These are phyloP conservation scores for Gari tellinella DNA, from an alignment of 2,888 invertebrate species.

Conservation along the genomic window DNA sequence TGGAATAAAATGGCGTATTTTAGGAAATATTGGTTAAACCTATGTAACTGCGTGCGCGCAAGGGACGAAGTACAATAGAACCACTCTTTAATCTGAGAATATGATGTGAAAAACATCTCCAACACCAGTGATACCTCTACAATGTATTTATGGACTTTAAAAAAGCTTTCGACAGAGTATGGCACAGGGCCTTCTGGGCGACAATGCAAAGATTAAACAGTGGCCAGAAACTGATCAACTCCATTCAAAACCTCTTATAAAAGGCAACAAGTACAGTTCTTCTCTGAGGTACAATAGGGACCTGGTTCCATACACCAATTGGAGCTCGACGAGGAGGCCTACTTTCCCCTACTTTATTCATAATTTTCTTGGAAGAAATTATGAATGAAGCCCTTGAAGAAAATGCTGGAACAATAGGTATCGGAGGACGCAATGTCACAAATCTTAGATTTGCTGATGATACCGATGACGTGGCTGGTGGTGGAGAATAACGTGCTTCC, in stretches of 20 bases:
- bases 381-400: no score
- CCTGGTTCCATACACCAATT: no score
- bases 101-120: constrained; percentile 6
- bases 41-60: constrained; percentile 34
- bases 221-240: constrained; percentile 17
- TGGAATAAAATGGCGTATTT: no score
- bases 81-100: constrained; percentile 24
- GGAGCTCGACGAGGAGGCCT: no score
- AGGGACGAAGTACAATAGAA: constrained; percentile 23
- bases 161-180: constrained; percentile 40
- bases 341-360: no score
- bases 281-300: no score
- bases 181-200: constrained; percentile 29
- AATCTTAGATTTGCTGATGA: constrained; percentile 46
- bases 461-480: constrained; percentile 31
- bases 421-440: no score
- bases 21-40: constrained; percentile 32
- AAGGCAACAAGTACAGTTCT: constrained; percentile 30
- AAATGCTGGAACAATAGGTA: no score
- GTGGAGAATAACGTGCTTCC: constrained; percentile 11
- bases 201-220: constrained; percentile 32
- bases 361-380: no score
- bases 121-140: no score
- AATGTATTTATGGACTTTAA: constrained; percentile 24
- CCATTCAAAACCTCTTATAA: constrained; percentile 29